Evolutionary conservation across 2,888 invertebrate genomes (phyloP), one percentile per base, ranked within the genome.

Genomic region (Caenorhabditis sp.): DNA sequence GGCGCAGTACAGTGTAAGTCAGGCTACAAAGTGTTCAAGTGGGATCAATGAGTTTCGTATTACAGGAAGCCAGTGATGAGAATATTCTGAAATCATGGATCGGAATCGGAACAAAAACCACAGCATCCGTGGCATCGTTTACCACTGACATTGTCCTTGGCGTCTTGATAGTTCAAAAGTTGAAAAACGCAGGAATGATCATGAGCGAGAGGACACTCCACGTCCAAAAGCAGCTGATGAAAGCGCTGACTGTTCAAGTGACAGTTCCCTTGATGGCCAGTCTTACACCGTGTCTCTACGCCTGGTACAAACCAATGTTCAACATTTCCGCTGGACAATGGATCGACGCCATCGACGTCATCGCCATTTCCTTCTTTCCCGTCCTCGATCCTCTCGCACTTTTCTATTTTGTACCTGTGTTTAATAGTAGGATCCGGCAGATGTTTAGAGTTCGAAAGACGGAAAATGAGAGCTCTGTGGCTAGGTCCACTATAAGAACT

Each of bases 271-370:
- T 24, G 13, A 3, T 53, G 2, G 24, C 18, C 8, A 24, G 24
- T 24, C 18, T 53, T 1, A 1, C 15, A 2, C 53, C 53, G 8
- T 24, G 24, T 53, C 22, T 53, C 9, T 53, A 18, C 13, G 53
- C 53, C 26, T 53, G 53, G 53, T 53, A 53, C 24, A 22, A 53
- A 15, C 53, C 53, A 13, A 53, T 53, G 24, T 53, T 53, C 53
- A 18, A 13, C 8, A 15, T 22, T 2, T 15, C 15, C 18, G 18
- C 18, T 3, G 22, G 22, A 11, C 24, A 22, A 11, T 53, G 53
- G 53, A 22, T 53, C 22, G 53, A 53, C 8, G 24, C 22, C 2
- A 13, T 53, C 13, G 53, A 22, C 26, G 26, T 26, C 15, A 26
- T 53, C 26, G 53, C 53, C 22, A 24, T 26, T 13, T 24, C 53